Percentiles rank a stretch among this genome's conserved stretches.
Evolutionary conservation across 2,113 vertebrate species (phyloP).

Genomic region (Elachura formosa): DNA sequence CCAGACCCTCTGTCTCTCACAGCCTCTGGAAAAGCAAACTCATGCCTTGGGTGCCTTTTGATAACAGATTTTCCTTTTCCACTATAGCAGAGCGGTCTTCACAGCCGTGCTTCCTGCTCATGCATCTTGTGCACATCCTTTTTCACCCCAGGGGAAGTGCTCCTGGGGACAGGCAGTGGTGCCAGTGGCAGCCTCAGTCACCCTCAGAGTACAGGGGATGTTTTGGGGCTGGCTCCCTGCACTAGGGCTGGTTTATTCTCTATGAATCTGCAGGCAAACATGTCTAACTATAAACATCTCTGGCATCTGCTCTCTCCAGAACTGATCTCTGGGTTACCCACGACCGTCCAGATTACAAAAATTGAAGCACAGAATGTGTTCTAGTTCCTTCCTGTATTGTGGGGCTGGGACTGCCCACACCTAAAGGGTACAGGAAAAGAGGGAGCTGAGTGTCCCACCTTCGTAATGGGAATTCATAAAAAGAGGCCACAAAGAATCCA

Average conservation of each 20-base stretch:
- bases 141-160: not conserved
- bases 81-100: not conserved
- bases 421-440: not conserved
- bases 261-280: not conserved
- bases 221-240: not conserved
- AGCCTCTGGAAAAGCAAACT: not conserved
- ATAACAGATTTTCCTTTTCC: not conserved
- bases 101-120: not conserved
- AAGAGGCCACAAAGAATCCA: not conserved
- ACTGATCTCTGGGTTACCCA: not conserved
- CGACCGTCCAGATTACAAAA: fast-evolving
- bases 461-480: not conserved
- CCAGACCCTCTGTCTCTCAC: not conserved
- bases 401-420: not conserved
- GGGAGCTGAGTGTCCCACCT: not conserved
- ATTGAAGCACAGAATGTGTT: not conserved
- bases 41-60: not conserved
- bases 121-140: not conserved
- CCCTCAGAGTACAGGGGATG: not conserved
- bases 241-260: not conserved
- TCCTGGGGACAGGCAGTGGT: not conserved
- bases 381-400: fast-evolving
- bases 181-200: not conserved
- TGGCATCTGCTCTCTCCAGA: not conserved
- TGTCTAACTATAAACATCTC: fast-evolving